phyloP scores from a whole-genome alignment of 2,113 vertebrate genomes.

The Rhinoderma darwinii region DNA sequence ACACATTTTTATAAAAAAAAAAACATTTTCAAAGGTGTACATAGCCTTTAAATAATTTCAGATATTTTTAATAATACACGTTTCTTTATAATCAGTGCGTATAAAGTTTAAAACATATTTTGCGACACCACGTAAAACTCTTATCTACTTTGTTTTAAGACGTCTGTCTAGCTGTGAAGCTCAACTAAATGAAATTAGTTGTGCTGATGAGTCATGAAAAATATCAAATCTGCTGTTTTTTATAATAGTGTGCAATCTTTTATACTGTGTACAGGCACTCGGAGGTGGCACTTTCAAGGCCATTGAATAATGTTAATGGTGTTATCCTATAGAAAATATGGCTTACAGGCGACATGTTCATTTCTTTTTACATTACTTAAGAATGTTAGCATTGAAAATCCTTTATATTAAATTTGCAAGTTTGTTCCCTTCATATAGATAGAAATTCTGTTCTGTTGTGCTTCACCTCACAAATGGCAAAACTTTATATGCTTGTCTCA shows the following conservation, averaged over 20 bases:
- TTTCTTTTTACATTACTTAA: conserved; percentile 19
- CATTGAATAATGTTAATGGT: conserved; percentile 51
- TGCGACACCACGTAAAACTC: not conserved
- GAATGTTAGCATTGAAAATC: not conserved
- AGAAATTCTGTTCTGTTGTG: not conserved
- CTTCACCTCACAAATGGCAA: not conserved
- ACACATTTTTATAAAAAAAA: not conserved
- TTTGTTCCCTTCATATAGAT: not conserved
- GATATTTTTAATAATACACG: not conserved
- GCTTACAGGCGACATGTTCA: not conserved
- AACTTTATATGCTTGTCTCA: not conserved
- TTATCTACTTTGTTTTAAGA: not conserved
- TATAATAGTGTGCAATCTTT: conserved; percentile 43
- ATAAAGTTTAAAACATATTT: not conserved
- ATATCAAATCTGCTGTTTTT: conserved; percentile 28
- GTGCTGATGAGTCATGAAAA: conserved; percentile 48
- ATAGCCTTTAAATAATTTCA: not conserved
- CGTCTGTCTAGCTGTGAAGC: conserved; percentile 36
- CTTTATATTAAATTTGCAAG: not conserved
- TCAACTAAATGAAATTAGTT: conserved; percentile 37
- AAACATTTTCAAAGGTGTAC: not conserved
- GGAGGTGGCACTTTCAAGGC: conserved; percentile 41
- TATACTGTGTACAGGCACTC: conserved; percentile 17
- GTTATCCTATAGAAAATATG: conserved; percentile 12
- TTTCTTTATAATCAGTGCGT: not conserved